These are phyloP conservation scores for Hydrotaea cyrtoneurina DNA, from an alignment of 2,888 invertebrate species.

Conservation along the genomic window DNA sequence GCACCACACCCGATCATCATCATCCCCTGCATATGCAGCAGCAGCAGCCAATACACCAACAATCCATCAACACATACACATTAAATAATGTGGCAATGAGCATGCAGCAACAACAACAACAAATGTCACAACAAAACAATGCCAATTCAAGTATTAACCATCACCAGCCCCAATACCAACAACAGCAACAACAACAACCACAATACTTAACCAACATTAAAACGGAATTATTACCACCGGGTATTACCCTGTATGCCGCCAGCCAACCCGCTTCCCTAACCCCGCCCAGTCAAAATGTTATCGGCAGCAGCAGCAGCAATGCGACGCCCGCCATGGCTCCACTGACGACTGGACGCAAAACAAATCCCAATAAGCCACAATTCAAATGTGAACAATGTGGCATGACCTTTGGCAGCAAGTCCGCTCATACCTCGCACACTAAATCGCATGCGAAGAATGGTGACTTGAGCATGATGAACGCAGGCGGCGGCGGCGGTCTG, in stretches of 20 bases:
- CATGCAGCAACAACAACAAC: conserved; percentile 51
- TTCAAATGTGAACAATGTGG: conserved; percentile 87
- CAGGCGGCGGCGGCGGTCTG: conserved; percentile 56
- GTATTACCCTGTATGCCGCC: conserved; percentile 64
- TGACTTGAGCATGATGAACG: conserved; percentile 63
- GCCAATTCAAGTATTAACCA: conserved; percentile 41
- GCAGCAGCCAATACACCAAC: conserved; percentile 71
- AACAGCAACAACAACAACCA: conserved; percentile 67
- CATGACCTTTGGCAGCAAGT: conserved; percentile 88
- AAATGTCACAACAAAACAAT: conserved; percentile 38
- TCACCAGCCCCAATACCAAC: conserved; percentile 70
- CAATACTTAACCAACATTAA: conserved; percentile 70
- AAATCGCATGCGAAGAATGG: conserved; percentile 84
- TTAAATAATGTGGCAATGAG: conserved; percentile 56
- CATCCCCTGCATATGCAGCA: conserved; percentile 69
- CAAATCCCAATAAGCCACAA: conserved; percentile 80
- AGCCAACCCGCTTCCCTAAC: conserved; percentile 64
- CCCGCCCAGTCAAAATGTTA: conserved; percentile 41
- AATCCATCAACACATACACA: conserved; percentile 56
- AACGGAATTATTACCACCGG: conserved; percentile 69
- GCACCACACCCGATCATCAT: conserved; percentile 68
- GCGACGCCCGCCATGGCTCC: conserved; percentile 13
- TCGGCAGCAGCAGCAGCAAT: conserved; percentile 65
- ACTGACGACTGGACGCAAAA: conserved; percentile 68
- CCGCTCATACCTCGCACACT: conserved; percentile 87